Conservation (phyloP, 2,797 vertebrate species). For the Cossypha niveicapilla region DNA sequence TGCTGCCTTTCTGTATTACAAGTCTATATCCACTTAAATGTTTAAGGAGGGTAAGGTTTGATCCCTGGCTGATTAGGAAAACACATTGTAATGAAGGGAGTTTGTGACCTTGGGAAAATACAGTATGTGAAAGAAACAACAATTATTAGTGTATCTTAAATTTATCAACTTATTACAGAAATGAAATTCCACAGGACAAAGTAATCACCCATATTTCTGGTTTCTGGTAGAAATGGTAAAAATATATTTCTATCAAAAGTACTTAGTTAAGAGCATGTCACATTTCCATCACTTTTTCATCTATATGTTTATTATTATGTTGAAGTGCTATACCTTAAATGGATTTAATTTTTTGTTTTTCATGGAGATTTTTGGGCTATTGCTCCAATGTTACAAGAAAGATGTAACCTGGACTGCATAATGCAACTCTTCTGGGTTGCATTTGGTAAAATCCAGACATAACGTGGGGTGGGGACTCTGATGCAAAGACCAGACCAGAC, state of each 20-base stretch:
- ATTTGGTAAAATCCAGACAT: neutral
- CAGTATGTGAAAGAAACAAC: neutral
- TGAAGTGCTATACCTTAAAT: neutral
- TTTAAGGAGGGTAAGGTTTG: neutral
- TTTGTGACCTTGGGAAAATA: neutral
- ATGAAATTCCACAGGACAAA: neutral
- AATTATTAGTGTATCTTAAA: neutral
- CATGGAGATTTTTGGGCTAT: neutral
- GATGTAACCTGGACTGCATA: neutral
- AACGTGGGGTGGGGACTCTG: neutral
- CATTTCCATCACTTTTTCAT: neutral
- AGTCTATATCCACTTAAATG: fast-evolving
- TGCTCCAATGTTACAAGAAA: neutral
- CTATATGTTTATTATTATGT: neutral
- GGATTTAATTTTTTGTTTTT: neutral
- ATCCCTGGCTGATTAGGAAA: neutral
- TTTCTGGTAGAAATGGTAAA: neutral
- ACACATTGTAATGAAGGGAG: neutral
- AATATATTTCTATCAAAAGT: neutral
- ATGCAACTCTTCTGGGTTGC: neutral
- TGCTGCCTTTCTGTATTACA: neutral
- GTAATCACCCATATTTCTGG: neutral
- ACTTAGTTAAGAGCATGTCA: neutral
- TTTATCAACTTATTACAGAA: neutral
- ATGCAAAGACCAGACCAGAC: neutral